Base-by-base conservation (phyloP, 1,140 invertebrate species). In the Aphelenchoides besseyi region DNA sequence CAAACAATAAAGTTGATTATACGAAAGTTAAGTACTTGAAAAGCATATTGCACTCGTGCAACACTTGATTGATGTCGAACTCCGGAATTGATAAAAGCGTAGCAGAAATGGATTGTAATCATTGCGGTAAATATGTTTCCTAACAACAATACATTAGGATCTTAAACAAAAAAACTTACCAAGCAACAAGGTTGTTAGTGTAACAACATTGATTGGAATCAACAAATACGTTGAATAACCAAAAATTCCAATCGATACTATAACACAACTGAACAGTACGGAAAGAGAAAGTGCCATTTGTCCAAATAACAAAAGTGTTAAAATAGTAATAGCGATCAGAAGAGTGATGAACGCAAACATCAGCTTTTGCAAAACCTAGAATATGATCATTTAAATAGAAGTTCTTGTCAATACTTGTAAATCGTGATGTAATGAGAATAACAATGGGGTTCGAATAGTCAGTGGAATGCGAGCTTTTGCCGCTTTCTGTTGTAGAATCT, bases 31-130 rank as follows among this genome's bases (percentile, higher is more conserved):
- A 33, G 30, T 59, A 74, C 73, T 59, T 76, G 74, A 64, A 77
- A 79, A 12, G 76, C 76, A 41, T 77, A 77, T 48, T 79, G 36
- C 5, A 77, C 55, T 36, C 77, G 23, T 28, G 32, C 18, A 66
- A 29, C 36, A 54, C 57, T 73, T 12, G 33, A 62, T 26, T 70
- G 66, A 28, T 77, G 77, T 29, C 28, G 28, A 35, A 37, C 35
- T 5, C 72, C 76, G 30, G 72, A 30, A 66, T 76, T 76, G 23
- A 59, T 37, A 61, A 79, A 76, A 9, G 54, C 23, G 36, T 79
- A 80, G 41, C 62, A 69, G 37, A 79, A 77, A 37, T 77, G 76
- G 23, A 77, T 36, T 12, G 75, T 48, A 16, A 62, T 36, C 12
- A 59, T 70, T 12, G 48, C 36, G 30, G 59, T 71, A 18, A 79